Evolutionary conservation across 2,797 vertebrate genomes (phyloP).

Genomic region (Anniella stebbinsi): DNA sequence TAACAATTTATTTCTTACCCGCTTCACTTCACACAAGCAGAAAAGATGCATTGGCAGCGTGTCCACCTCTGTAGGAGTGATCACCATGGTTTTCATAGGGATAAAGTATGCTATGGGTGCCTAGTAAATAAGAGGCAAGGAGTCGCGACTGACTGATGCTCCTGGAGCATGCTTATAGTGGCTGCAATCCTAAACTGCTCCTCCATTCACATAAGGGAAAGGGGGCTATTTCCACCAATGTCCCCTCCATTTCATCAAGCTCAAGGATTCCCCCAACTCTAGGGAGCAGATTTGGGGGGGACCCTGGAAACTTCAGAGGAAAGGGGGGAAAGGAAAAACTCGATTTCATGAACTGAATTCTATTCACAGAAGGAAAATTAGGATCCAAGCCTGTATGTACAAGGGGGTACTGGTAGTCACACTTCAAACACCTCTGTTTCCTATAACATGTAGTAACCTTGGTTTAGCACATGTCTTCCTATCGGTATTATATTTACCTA

Average conservation of each 20-base stretch:
- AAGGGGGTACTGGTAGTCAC: no score
- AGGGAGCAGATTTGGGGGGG: neutral
- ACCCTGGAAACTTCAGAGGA: neutral
- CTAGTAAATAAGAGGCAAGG: neutral
- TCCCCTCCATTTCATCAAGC: neutral
- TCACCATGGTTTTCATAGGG: neutral
- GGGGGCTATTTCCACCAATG: neutral
- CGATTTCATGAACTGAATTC: neutral
- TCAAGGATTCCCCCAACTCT: neutral
- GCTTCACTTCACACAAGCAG: neutral
- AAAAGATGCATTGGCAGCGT: neutral
- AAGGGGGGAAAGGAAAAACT: neutral
- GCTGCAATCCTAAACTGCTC: neutral
- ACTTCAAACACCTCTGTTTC: neutral
- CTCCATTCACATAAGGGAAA: no score
- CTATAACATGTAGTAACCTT: neutral
- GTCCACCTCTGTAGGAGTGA: neutral
- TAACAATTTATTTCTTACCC: no score
- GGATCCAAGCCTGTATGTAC: no score
- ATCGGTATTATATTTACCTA: neutral
- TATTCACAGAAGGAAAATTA: neutral
- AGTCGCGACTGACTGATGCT: neutral
- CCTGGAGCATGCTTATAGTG: neutral
- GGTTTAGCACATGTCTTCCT: neutral
- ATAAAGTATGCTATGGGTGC: neutral